phyloP scores from a whole-genome alignment of 1,140 invertebrate species.

The Gryon sp. region DNA sequence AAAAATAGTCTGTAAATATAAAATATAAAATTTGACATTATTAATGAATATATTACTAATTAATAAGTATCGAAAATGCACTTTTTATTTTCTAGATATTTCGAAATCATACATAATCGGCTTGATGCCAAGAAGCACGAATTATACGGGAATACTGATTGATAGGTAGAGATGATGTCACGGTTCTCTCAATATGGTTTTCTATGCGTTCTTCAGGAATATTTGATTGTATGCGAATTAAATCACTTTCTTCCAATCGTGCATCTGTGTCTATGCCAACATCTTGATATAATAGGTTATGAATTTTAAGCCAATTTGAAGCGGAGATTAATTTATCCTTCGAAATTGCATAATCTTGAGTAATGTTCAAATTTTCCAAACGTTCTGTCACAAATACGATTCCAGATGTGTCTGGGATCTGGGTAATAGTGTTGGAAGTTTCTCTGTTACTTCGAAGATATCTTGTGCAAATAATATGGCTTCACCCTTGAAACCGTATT shows the following conservation, averaged over 20 bases:
- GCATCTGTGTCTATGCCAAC: conserved; percentile 4
- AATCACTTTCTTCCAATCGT: conserved; percentile 4
- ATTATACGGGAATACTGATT: background rate
- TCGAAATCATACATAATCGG: background rate
- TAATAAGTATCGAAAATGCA: no score
- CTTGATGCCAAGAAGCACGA: conserved; percentile 14
- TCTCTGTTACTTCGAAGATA: conserved; percentile 5
- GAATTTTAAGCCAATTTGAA: conserved; percentile 3
- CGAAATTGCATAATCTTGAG: conserved; percentile 9
- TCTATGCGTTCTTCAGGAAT: background rate
- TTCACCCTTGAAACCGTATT: conserved; percentile 25
- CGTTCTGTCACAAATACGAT: conserved; percentile 8
- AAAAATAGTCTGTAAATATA: conserved; percentile 2
- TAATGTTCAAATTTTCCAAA: conserved; percentile 7
- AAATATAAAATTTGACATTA: background rate
- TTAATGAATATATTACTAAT: no score
- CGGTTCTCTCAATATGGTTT: background rate
- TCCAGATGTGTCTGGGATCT: background rate
- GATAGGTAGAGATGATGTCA: no score
- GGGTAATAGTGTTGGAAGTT: conserved; percentile 8
- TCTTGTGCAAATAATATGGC: conserved; percentile 13
- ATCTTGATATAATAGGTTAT: conserved; percentile 10
- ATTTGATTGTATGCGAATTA: conserved; percentile 5
- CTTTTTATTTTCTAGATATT: no score
- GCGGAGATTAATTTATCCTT: background rate